Evolutionary conservation across 1,140 invertebrate genomes (phyloP).

Genomic region (Trialeurodes vaporariorum): DNA sequence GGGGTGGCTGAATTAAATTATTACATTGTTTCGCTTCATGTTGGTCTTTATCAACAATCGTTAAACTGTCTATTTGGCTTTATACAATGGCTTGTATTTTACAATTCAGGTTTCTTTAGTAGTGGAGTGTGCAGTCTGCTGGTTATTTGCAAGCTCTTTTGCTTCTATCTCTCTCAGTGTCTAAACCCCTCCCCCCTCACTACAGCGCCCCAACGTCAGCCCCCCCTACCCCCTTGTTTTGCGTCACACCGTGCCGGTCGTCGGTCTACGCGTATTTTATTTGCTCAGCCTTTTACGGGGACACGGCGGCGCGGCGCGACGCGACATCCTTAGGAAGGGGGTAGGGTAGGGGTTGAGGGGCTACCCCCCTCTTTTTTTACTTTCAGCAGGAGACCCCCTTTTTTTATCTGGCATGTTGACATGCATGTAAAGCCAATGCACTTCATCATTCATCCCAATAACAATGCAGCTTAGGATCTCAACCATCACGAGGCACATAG

Average conservation of each 20-base stretch:
- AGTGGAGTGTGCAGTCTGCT: background rate
- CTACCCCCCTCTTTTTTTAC: no score
- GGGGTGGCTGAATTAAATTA: background rate
- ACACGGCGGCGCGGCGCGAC: no score
- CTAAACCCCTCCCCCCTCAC: background rate
- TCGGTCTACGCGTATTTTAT: background rate
- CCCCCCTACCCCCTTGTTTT: background rate
- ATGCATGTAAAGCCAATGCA: background rate
- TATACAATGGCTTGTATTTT: background rate
- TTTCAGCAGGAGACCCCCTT: background rate
- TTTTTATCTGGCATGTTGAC: background rate
- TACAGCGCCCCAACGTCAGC: no score
- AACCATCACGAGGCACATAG: no score
- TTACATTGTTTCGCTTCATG: background rate
- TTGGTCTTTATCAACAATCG: background rate
- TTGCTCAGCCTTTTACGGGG: background rate
- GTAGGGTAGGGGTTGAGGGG: no score
- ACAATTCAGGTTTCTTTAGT: background rate
- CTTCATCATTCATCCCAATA: background rate
- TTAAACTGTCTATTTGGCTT: background rate
- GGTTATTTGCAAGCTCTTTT: background rate
- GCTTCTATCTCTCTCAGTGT: background rate
- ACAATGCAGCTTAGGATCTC: background rate
- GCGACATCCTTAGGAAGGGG: no score
- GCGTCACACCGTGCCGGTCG: no score